Evolutionary conservation across 37 sponge, comb jelly and placozoan species (phyloP), one percentile per base, ranked within the genome.

Genomic region (Haliclona indistincta): DNA sequence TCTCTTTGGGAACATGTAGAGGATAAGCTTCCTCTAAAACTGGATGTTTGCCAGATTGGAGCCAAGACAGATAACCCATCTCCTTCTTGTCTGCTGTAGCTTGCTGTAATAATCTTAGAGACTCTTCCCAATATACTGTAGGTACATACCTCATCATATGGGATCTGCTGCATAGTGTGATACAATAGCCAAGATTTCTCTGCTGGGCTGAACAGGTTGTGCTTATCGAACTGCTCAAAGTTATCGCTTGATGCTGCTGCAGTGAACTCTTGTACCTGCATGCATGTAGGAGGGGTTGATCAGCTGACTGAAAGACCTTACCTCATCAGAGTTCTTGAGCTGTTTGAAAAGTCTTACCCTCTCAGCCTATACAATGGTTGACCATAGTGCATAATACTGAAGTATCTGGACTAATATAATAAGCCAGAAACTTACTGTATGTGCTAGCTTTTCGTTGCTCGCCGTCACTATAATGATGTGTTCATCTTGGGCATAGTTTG

Each of bases 131-230:
- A n/a, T n/a, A n/a, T n/a, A n/a, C n/a, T n/a, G n/a, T n/a, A n/a
- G n/a, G n/a, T n/a, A n/a, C 67, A 72, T 55, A 87, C 88, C 13
- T 30, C 11, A 2, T 81, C 62, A 66, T 76, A 87, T 29, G 83
- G 64, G 22, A 54, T 77, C 19, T 38, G 23, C 23, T 83, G 44
- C 32, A 89, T 60, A 25, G 30, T 23, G 30, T 56, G 53, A 36
- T 74, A 61, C 0, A 83, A 67, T 39, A 89, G 67, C 11, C 71
- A 58, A 10, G 64, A 33, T 67, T 84, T 60, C 41, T 84, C 86
- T 3, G 90, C 84, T 17, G 81, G 73, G 26, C 42, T 80, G 68
- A 89, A 89, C 22, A 80, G 17, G 23, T 55, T 65, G 0, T 68
- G 61, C 35, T 43, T 28, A 33, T 80, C 81, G 25, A 47, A 41